Evolutionary conservation across 2,888 invertebrate species (phyloP).

Genomic region (Lasioglossum zephyrum): DNA sequence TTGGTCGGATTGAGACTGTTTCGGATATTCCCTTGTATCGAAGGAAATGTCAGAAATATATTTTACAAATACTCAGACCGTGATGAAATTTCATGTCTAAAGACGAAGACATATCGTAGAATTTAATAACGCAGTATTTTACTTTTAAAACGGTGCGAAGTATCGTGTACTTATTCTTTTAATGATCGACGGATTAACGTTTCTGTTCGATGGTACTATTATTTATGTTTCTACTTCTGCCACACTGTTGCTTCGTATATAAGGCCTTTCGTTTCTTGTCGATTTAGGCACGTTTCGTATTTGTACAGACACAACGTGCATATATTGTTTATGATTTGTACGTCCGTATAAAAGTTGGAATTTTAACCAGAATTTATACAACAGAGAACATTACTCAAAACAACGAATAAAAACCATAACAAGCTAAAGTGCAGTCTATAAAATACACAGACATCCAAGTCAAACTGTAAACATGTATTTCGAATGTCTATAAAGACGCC

Average conservation of each 20-base stretch:
- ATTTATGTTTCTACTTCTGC: neutral
- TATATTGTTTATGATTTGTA: neutral
- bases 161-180: neutral
- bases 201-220: neutral
- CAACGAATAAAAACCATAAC: constrained; percentile 28
- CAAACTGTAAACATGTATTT: constrained; percentile 34
- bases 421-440: constrained; percentile 14
- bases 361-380: neutral
- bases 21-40: neutral
- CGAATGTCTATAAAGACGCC: constrained; percentile 47
- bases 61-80: neutral
- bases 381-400: too few species aligned
- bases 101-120: neutral
- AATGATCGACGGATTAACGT: neutral
- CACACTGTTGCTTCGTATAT: neutral
- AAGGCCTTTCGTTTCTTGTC: neutral
- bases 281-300: neutral
- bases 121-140: constrained; percentile 12
- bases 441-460: constrained; percentile 9
- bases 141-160: neutral
- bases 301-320: neutral
- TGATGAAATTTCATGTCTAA: neutral
- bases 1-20: too few species aligned
- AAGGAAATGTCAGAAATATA: neutral
- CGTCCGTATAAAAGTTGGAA: neutral